These are phyloP conservation scores for Subacronicta megacephala DNA, from an alignment of 2,888 invertebrate genomes.

Conservation along the genomic window DNA sequence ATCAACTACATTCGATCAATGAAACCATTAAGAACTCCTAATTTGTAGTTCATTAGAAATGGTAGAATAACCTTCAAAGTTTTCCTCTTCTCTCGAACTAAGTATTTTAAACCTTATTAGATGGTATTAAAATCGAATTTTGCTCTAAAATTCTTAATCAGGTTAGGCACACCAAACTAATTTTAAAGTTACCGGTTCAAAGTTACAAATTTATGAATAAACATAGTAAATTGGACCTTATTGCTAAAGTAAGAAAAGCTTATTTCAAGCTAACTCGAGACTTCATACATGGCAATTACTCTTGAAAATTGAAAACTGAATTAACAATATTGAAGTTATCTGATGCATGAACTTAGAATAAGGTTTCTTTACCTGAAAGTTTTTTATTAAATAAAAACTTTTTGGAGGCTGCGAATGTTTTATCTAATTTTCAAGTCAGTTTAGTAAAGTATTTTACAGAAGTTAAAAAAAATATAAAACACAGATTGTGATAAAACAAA, in stretches of 20 bases:
- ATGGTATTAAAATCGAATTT: conserved; percentile 10
- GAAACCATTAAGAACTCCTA: conserved; percentile 24
- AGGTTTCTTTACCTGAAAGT: background rate
- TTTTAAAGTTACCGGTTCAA: conserved; percentile 23
- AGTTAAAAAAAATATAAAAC: no score
- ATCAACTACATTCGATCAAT: conserved; percentile 1
- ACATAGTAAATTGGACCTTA: conserved; percentile 24
- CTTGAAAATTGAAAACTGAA: conserved; percentile 11
- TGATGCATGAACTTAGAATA: conserved; percentile 1
- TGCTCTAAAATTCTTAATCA: background rate
- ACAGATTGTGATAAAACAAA: no score
- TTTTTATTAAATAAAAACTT: background rate
- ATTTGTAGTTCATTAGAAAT: conserved; percentile 24
- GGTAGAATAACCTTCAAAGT: conserved; percentile 10
- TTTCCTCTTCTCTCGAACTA: background rate
- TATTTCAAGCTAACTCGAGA: background rate
- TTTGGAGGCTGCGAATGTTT: background rate
- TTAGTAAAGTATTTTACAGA: no score
- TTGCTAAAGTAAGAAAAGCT: background rate
- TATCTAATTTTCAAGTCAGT: no score
- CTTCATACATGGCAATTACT: conserved; percentile 6
- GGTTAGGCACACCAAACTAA: conserved; percentile 1
- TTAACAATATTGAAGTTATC: conserved; percentile 9
- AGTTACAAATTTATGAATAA: conserved; percentile 10
- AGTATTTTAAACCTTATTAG: conserved; percentile 12